Conservation (phyloP, 2,797 vertebrate species). For the Rhyacichthys aspro region DNA sequence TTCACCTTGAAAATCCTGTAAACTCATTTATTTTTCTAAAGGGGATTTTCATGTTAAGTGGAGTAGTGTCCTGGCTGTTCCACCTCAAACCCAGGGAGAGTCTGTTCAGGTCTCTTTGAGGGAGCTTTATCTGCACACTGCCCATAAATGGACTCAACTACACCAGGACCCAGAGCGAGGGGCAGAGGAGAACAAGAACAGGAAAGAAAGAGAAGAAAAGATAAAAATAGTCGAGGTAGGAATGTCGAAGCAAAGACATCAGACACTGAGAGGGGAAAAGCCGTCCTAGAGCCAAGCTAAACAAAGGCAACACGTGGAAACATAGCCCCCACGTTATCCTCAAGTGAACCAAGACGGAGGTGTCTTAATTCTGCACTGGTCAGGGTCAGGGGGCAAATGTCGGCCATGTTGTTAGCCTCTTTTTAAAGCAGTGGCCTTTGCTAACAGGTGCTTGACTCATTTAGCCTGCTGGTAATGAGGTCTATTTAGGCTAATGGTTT, state of each 20-base stretch:
- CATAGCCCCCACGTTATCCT: background rate
- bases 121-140: constrained; percentile 26
- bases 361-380: background rate
- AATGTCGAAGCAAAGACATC: constrained; percentile 31
- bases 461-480: constrained; percentile 1
- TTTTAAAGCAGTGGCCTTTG: background rate
- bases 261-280: constrained; percentile 21
- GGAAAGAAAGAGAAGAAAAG: constrained; percentile 16
- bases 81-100: constrained; percentile 41
- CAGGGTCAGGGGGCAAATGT: constrained; percentile 1
- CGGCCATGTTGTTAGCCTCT: background rate
- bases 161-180: background rate
- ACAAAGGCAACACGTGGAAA: constrained; percentile 44
- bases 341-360: background rate
- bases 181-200: constrained; percentile 1
- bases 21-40: background rate
- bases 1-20: background rate
- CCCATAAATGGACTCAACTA: constrained; percentile 64
- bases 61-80: background rate
- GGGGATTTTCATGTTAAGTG: no score
- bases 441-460: constrained; percentile 9
- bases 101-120: constrained; percentile 5
- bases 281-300: constrained; percentile 40
- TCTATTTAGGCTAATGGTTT: background rate
- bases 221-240: constrained; percentile 33